A percentile compares a stretch with the other conserved stretches of the same genome.
These are phyloP conservation scores for Sebastes aleutianus DNA, from an alignment of 2,797 vertebrate species.

Conservation along the genomic window DNA sequence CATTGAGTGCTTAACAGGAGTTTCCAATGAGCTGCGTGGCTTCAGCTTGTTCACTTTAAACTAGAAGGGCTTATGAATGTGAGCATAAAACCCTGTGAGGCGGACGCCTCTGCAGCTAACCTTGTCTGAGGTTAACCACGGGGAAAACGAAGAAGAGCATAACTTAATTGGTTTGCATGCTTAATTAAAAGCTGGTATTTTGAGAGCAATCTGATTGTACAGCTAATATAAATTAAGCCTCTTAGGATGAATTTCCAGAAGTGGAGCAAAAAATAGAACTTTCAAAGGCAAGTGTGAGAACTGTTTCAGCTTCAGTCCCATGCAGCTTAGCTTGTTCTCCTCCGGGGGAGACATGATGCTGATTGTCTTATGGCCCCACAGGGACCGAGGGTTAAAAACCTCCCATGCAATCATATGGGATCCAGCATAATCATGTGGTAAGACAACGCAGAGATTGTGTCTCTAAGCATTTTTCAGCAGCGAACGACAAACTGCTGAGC, in stretches of 20 bases:
- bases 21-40: neutral
- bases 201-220: constrained; percentile 64
- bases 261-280: constrained; percentile 58
- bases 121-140: constrained; percentile 51
- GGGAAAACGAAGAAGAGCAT: constrained; percentile 44
- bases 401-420: neutral
- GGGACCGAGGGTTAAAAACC: constrained; percentile 23
- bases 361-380: constrained; percentile 46
- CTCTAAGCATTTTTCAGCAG: neutral
- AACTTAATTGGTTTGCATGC: constrained; percentile 64
- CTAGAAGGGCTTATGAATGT: neutral
- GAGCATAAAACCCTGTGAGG: constrained; percentile 4
- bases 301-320: constrained; percentile 46
- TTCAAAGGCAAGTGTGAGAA: constrained; percentile 58
- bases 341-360: constrained; percentile 35
- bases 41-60: constrained; percentile 1
- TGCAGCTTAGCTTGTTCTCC: constrained; percentile 53
- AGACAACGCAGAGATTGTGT: neutral
- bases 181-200: constrained; percentile 72
- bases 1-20: neutral
- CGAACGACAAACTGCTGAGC: neutral
- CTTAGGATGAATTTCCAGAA: constrained; percentile 66
- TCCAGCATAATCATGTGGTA: neutral
- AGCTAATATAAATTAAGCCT: constrained; percentile 70
- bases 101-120: constrained; percentile 31